Percentiles rank a stretch among this genome's conserved stretches.
phyloP scores from a whole-genome alignment of 2,888 invertebrate genomes.

The Aspidiotus rigidus region DNA sequence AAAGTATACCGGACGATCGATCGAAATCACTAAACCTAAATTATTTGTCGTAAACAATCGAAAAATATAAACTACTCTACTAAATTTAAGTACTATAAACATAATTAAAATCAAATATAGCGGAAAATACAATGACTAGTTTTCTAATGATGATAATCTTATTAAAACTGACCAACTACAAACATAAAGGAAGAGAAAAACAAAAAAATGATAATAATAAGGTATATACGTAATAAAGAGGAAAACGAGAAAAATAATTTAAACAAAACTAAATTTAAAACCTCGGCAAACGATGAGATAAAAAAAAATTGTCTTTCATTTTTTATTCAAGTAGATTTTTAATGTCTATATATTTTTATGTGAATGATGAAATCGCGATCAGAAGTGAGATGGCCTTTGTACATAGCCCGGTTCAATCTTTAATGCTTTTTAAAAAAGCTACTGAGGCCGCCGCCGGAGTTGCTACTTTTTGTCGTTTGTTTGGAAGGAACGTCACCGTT shows the following conservation, averaged over 20 bases:
- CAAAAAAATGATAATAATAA: too few species aligned
- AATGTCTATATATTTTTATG: neutral
- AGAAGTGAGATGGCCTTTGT: neutral
- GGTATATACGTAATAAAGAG: neutral
- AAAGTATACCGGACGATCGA: too few species aligned
- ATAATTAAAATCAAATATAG: too few species aligned
- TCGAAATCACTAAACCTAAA: too few species aligned
- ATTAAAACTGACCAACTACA: too few species aligned
- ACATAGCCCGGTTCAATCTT: neutral
- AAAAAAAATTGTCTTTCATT: too few species aligned
- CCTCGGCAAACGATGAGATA: neutral
- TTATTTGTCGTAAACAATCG: too few species aligned
- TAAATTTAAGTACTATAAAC: too few species aligned
- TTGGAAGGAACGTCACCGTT: slow-evolving; percentile 26
- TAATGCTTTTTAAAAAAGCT: slow-evolving; percentile 30
- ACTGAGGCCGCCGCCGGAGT: slow-evolving; percentile 27
- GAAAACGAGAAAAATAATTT: neutral
- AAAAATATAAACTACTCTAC: too few species aligned
- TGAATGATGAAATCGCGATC: neutral
- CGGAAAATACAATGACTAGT: too few species aligned
- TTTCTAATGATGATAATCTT: too few species aligned
- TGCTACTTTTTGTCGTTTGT: slow-evolving; percentile 16
- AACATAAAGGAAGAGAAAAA: too few species aligned
- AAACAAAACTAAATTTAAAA: neutral
- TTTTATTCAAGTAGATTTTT: neutral